These are phyloP conservation scores for Drosophila ficusphila DNA, from an alignment of 1,140 invertebrate genomes.

Conservation along the genomic window DNA sequence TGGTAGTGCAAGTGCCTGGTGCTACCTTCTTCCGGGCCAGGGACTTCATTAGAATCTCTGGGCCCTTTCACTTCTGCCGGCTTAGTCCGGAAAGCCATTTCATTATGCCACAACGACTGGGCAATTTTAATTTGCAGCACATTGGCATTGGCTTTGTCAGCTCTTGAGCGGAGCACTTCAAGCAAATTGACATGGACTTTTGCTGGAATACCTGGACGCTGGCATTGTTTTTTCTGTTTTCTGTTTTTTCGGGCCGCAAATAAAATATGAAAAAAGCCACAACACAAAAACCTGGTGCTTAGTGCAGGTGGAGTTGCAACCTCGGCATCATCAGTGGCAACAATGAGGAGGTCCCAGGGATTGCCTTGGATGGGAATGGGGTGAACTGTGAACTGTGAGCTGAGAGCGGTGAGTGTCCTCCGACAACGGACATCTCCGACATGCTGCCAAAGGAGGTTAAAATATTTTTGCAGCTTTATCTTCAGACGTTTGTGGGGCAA, in stretches of 20 bases:
- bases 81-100: conserved; percentile 60
- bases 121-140: conserved; percentile 76
- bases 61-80: conserved; percentile 52
- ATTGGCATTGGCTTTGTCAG: too few species aligned
- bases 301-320: conserved; percentile 51
- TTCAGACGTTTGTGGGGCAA: conserved; percentile 67
- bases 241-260: conserved; percentile 52
- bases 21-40: background rate
- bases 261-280: conserved; percentile 65
- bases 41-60: conserved; percentile 69
- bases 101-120: conserved; percentile 62
- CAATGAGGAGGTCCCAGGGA: conserved; percentile 22
- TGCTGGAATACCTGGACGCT: background rate
- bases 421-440: conserved; percentile 64
- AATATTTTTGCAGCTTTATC: conserved; percentile 83
- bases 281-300: conserved; percentile 73
- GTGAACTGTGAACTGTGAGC: too few species aligned
- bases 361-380: too few species aligned
- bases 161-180: too few species aligned
- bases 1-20: too few species aligned
- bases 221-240: conserved; percentile 7
- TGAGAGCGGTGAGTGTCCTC: conserved; percentile 20
- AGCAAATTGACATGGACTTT: background rate
- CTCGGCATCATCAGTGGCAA: background rate
- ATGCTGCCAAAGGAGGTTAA: conserved; percentile 81